Evolutionary conservation across 1,140 invertebrate species (phyloP).

Genomic region (Gonioctena quinquepunctata): DNA sequence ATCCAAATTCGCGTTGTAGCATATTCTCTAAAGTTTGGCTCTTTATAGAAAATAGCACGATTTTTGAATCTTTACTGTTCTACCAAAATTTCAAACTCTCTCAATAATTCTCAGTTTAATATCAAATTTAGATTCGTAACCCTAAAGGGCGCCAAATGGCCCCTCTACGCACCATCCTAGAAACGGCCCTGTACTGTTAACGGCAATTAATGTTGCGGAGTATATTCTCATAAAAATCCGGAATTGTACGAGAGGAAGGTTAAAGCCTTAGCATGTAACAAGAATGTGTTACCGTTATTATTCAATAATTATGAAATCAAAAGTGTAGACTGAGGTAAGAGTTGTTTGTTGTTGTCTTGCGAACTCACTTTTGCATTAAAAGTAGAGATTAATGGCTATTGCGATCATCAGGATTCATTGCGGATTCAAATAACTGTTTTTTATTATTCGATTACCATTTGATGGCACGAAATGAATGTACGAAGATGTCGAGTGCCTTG

Average conservation of each 20-base stretch:
- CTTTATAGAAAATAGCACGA: too few relatives aligned
- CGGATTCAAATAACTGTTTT: background rate
- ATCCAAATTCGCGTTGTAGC: too few relatives aligned
- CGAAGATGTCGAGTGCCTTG: background rate
- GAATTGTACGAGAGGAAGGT: conserved; percentile 5
- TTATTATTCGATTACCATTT: too few relatives aligned
- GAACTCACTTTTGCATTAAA: background rate
- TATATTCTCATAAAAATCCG: conserved; percentile 14
- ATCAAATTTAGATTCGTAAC: too few relatives aligned
- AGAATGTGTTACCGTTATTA: conserved; percentile 32
- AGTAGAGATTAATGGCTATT: background rate
- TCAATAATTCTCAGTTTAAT: too few relatives aligned
- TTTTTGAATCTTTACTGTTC: too few relatives aligned
- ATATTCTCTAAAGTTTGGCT: too few relatives aligned
- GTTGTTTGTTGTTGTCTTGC: background rate
- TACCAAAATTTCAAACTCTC: too few relatives aligned
- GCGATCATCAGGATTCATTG: background rate
- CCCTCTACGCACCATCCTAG: too few relatives aligned
- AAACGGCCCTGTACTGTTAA: background rate
- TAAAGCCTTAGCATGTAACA: conserved; percentile 18
- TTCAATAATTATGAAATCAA: conserved; percentile 26
- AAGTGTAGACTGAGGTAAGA: conserved; percentile 1
- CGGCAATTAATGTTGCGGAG: background rate
- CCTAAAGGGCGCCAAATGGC: too few relatives aligned
- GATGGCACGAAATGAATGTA: background rate